Evolutionary conservation across 2,113 vertebrate species (phyloP), one percentile per base, ranked within the genome.

Genomic region (Clinocottus analis): DNA sequence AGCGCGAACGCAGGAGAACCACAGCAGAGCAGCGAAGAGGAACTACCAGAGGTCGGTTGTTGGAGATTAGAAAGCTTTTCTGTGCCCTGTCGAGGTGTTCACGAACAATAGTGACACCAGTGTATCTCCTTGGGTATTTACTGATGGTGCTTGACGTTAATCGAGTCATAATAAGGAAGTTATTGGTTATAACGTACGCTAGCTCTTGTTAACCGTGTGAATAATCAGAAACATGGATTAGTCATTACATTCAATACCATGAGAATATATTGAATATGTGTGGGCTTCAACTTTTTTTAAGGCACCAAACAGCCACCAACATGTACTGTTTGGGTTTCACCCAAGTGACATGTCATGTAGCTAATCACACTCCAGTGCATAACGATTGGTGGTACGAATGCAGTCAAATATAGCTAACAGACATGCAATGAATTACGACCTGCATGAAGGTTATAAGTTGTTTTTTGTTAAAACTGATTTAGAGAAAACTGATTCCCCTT

Each of bases 1-100:
- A 60, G 47, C 61, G 12, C 64, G 73, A 41, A 23, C 59, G 21
- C 87, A 80, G 45, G 90, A 90, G 23, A 91, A 33, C 71, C 66
- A 70, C 80, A 17, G 74, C 61, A 94, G 94, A 91, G 85, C 95
- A 53, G 83, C 91, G 0, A 96, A 96, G 86, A 87, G 95, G 17
- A 93, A 91, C 85, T 96, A 96, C 79, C 91, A 94, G 83, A 95
- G 95, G 95, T 95, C 59, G 19, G 89, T 74, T 21, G 4, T 10
- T 21, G 16, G 1, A 27, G 5, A 21, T n/a, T 10, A 33, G 7
- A 19, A 0, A 25, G n/a, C 14, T 0, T 7, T 43, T 47, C 3
- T 47, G 3, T 21, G 2, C 9, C 27, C 27, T 29, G 0, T 35
- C 3, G 29, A 17, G 1, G 14, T 55, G 33, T 25, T 19, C 0